These are phyloP conservation scores for Rhineura floridana DNA, from an alignment of 2,113 vertebrate species.

Conservation along the genomic window DNA sequence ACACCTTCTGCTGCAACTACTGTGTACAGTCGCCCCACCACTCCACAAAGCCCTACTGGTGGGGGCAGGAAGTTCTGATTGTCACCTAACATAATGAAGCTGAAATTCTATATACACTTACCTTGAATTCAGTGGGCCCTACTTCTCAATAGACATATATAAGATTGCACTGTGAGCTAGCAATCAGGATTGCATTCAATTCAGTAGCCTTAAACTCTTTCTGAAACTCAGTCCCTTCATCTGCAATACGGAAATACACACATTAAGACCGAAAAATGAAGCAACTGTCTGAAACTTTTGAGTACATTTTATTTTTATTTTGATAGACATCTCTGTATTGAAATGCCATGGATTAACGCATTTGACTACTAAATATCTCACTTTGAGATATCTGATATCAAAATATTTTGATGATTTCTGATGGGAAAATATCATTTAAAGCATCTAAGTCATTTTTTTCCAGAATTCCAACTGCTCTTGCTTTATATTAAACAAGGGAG, in stretches of 20 bases:
- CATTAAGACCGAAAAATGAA: background rate
- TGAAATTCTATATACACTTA: too few species aligned
- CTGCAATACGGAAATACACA: background rate
- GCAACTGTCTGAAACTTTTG: background rate
- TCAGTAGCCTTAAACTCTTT: background rate
- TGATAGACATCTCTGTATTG: background rate
- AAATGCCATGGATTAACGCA: background rate
- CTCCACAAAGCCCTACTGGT: too few species aligned
- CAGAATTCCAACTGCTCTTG: background rate
- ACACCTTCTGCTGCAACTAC: too few species aligned
- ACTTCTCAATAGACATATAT: too few species aligned
- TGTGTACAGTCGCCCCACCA: too few species aligned
- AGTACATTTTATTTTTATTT: background rate
- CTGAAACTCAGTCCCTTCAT: background rate
- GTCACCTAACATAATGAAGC: too few species aligned
- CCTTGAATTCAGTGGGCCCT: too few species aligned
- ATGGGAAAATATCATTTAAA: background rate
- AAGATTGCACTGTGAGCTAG: too few species aligned
- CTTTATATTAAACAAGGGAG: background rate
- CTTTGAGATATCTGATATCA: constrained; percentile 16
- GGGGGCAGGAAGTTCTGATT: too few species aligned
- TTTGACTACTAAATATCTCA: constrained; percentile 15
- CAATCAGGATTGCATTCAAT: too few species aligned
- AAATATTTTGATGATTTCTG: constrained; percentile 6
- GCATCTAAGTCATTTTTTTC: background rate